Base-by-base conservation (phyloP, 2,113 vertebrate genomes). In the Carassius auratus region DNA sequence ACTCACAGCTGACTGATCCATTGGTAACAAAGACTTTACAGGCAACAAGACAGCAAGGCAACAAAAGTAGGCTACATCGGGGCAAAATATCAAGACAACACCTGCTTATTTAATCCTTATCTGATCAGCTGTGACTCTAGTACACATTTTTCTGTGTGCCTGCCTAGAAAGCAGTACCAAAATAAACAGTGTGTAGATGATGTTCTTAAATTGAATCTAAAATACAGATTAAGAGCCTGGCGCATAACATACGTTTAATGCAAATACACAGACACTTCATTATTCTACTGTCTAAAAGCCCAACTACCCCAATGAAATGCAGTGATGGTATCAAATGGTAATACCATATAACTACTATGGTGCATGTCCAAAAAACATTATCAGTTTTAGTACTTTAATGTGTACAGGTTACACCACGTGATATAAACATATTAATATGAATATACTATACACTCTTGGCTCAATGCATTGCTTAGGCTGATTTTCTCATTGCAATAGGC, bases 81-180 rank as follows among this genome's bases (percentile, higher is more conserved):
- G 19, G 45, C 74, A 76, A 76, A 76, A 76, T 52, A 76, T 52
- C 23, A 76, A 76, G 8, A 42, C 36, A 42, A n/a, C 36, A 61
- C 59, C 59, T 61, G 21, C 21, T 61, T 61, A 73, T 21, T 9
- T 21, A 42, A 42, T 71, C 68, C 68, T 38, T 21, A 71, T 71
- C 36, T n/a, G 17, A 21, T 42, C 69, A 52, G 48, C 8, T 19
- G 38, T 3, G 76, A n/a, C 2, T 15, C 76, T 42, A 30, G 30
- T 30, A 21, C 19, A 59, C 21, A 23, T 42, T 36, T 42, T 3
- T 79, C 76, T 79, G 33, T 21, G 10, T 38, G 36, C 0, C 42
- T 74, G 42, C 21, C 48, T 36, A 79, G 2, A 61, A 81, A 26
- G 17, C 14, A 0, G n/a, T 42, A 48, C 10, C 15, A 61, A 23